Evolutionary conservation across 2,888 invertebrate genomes (phyloP), one percentile per base, ranked within the genome.

Genomic region (Linnaemya vulpina): DNA sequence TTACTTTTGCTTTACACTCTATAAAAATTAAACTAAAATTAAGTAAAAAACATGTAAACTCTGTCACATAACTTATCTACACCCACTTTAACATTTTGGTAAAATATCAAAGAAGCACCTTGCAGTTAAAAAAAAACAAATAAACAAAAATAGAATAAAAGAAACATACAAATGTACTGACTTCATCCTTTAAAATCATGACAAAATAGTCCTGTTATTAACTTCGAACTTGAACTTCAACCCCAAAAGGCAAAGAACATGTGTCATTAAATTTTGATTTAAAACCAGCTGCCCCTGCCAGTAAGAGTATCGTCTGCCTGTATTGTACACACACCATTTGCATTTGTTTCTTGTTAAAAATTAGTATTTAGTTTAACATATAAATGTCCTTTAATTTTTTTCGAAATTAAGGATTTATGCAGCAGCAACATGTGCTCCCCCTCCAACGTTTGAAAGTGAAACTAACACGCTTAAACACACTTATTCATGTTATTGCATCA

Each of bases 1-100:
- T 22, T 62, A 0, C 20, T 38, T 70, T 65, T 75, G 73, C 46
- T 85, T 85, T 85, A 75, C 82, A 85, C 82, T 60, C 67, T 46
- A 90, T 90, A 89, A 90, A 89, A 90, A 90, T 90, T 90, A 89
- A 89, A 89, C 62, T 86, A 89, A 88, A 90, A 90, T 90, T 90
- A 90, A 90, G 88, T 88, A 87, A 74, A 89, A 90, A 90, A 90
- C 90, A 91, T 88, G 88, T 87, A 88, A 90, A 89, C 87, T 88
- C 86, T 88, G 90, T 89, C 90, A 88, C 90, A 90, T 90, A 90
- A 90, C 90, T 90, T 85, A 79, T 75, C 58, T 70, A 85, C 75
- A 75, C 82, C 70, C 81, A 67, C 74, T 70, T 71, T 74, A 67
- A 62, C n/a, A 67, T 53, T 58, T 60, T 58, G 22, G 8, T 17